These are phyloP conservation scores for Oreochromis tanganicae DNA, from an alignment of 2,113 vertebrate genomes.

Conservation along the genomic window DNA sequence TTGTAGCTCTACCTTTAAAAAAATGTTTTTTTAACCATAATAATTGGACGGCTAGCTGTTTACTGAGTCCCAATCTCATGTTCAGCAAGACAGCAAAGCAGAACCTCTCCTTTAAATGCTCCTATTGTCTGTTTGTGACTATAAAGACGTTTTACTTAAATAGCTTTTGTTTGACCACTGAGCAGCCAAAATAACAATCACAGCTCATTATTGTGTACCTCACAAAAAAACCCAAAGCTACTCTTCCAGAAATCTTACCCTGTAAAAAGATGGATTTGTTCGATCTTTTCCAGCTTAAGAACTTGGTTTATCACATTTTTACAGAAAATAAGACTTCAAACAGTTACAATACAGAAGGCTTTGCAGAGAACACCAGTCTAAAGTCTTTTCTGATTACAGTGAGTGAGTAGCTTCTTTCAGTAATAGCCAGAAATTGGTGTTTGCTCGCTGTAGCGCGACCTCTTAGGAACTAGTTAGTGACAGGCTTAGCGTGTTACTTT, in stretches of 20 bases:
- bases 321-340: background rate
- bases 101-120: background rate
- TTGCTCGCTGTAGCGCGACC: background rate
- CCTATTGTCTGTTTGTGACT: background rate
- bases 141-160: background rate
- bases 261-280: background rate
- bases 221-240: background rate
- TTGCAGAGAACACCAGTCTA: background rate
- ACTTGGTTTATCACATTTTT: background rate
- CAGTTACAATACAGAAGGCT: background rate
- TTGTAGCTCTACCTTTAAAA: background rate
- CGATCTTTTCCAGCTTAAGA: background rate
- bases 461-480: conserved; percentile 6
- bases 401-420: background rate
- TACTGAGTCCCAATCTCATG: background rate
- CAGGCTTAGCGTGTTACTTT: conserved; percentile 1
- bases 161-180: background rate
- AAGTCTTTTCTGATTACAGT: background rate
- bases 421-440: background rate
- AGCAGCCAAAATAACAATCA: background rate
- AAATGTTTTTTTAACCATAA: background rate
- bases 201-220: background rate
- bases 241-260: background rate
- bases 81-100: background rate
- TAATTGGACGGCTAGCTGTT: background rate